These are phyloP conservation scores for zebrafish (Danio rerio) DNA, from an alignment of 2,113 vertebrate genomes.

Conservation along the genomic window GRCz12tu NC_133199.1:28125001-28125500, in stretches of 20 bases:
- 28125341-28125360: neutral
- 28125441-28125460: neutral
- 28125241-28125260: neutral
- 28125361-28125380: neutral
- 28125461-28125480: constrained; percentile 33
- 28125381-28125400: neutral
- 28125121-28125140: too few species aligned
- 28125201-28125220: too few species aligned
- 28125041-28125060: too few species aligned
- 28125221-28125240: neutral
- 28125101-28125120: too few species aligned
- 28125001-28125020: too few species aligned
- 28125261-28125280: neutral
- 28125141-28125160: too few species aligned
- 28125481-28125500: constrained; percentile 13
- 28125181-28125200: too few species aligned
- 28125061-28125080: too few species aligned
- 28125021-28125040: too few species aligned
- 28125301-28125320: neutral
- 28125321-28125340: neutral
- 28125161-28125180: too few species aligned
- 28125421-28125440: neutral
- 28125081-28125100: too few species aligned
- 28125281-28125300: neutral
- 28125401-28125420: neutral